Base-by-base conservation (phyloP, 1,140 invertebrate species). In the Micrasema minimum region DNA sequence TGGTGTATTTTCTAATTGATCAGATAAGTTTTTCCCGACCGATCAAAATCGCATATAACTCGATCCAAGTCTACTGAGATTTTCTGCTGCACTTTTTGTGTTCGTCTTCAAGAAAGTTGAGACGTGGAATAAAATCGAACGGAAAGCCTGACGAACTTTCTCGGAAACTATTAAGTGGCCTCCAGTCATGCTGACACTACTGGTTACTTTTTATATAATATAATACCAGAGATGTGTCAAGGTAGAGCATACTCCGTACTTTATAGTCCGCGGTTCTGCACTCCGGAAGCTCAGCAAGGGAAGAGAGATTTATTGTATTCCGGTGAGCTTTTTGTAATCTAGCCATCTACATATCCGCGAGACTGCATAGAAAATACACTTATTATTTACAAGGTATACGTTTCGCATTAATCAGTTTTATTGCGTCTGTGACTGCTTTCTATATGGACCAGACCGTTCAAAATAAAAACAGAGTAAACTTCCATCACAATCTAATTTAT, bases 31-130 rank as follows among this genome's bases (percentile, higher is more conserved):
- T 31, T 31, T 31, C 7, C 26, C 7, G 7, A 31, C 7, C 7
- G 26, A 31, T 31, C 26, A 31, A 7, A 31, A 31, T 31, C 26
- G 26, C 26, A 31, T 31, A 4, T 31, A 31, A 7, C 26, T 31
- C 26, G 26, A 7, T 7, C 7, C 3, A 31, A 31, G 26, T 31
- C 1, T 18, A 35, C 55, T 38, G 14, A 20, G 55, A 59, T 59
- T 59, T 59, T 59, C 55, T 59, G 55, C 9, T 59, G 55, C 37
- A 59, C 37, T 53, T 59, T 41, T 59, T 59, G 55, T 35, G 51
- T 18, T 59, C 55, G 35, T 59, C 37, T 59, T 59, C 55, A 59
- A 59, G 55, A 59, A 59, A 59, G 55, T 20, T 38, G 55, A 57
- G 14, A 38, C 55, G 55, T 14, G 37, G 55, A 31, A 59, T 41